phyloP scores from a whole-genome alignment of 2,113 vertebrate species.

The Bubalus kerabau region DNA sequence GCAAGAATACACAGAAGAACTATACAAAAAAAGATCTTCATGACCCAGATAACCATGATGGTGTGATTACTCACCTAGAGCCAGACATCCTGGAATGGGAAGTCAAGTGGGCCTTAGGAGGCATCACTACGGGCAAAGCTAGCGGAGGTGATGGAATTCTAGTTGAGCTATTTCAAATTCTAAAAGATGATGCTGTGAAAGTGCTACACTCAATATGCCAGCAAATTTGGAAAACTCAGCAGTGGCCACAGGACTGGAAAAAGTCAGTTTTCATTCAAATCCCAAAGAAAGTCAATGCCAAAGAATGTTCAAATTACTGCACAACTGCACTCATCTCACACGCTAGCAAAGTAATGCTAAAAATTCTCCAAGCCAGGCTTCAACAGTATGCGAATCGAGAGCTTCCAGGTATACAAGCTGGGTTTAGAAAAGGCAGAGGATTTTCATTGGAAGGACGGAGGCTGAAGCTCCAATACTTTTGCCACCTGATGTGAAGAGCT shows the following conservation, averaged over 20 bases:
- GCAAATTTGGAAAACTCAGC: neutral
- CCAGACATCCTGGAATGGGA: neutral
- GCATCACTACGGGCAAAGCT: neutral
- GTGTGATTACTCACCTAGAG: neutral
- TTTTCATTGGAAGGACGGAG: neutral
- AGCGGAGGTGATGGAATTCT: neutral
- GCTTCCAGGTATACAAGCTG: neutral
- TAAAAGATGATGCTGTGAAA: neutral
- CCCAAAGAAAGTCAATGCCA: neutral
- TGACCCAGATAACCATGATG: neutral
- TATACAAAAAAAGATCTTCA: neutral
- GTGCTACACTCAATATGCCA: neutral
- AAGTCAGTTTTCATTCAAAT: neutral
- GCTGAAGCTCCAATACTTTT: neutral
- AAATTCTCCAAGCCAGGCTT: neutral
- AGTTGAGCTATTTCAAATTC: neutral
- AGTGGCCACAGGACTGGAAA: neutral
- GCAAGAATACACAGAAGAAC: neutral
- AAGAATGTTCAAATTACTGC: neutral
- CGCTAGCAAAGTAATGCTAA: neutral
- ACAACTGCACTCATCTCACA: neutral
- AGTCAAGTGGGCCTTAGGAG: neutral
- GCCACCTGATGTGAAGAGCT: neutral
- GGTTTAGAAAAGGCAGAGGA: neutral
- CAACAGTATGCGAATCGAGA: neutral